Base-by-base conservation (phyloP, 2,888 invertebrate genomes). In the Heteropelma amictum region DNA sequence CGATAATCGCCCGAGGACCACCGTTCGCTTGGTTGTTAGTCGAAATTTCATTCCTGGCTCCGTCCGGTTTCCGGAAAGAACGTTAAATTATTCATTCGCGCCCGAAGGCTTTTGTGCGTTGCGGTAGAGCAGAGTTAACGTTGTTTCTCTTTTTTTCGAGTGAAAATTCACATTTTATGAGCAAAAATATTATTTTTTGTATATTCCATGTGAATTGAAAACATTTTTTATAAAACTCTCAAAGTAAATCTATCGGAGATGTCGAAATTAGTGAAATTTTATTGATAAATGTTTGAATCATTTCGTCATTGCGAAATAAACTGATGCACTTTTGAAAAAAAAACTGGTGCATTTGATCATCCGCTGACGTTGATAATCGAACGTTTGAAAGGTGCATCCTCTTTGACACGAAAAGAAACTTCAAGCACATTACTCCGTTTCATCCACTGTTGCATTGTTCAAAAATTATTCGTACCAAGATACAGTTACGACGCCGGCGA, bases 31-130 rank as follows among this genome's bases (percentile, higher is more conserved):
- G 38, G 6, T 14, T 12, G 14, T 38, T 38, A 14, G 38, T 38
- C 6, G 12, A 38, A 38, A 5, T 14, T 38, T 38, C 14, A 12
- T 38, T 38, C 38, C 12, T 7, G 14, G 14, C 38, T 38, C 12
- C 12, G 14, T 42, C 19, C 19, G 42, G 30, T 30, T 30, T 51
- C 12, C 26, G 14, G n/a, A 21, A 51, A 8, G 17, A 28, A 8
- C 28, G 19, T 35, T 54, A 54, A 54, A 54, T 65, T 47, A 54
- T 65, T 33, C 30, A 65, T 45, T 3, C 1, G 7, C 7, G 12
- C 5, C n/a, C 10, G n/a, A 19, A n/a, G n/a, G 10, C 4, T 51
- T 51, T 14, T 12, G 17, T 45, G 21, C 1, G 8, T 23, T 4
- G 4, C 5, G n/a, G 21, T 21, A 1, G 3, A 21, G 7, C 19